Conservation (phyloP, 2,888 invertebrate genomes). For the Achlya flavicornis region DNA sequence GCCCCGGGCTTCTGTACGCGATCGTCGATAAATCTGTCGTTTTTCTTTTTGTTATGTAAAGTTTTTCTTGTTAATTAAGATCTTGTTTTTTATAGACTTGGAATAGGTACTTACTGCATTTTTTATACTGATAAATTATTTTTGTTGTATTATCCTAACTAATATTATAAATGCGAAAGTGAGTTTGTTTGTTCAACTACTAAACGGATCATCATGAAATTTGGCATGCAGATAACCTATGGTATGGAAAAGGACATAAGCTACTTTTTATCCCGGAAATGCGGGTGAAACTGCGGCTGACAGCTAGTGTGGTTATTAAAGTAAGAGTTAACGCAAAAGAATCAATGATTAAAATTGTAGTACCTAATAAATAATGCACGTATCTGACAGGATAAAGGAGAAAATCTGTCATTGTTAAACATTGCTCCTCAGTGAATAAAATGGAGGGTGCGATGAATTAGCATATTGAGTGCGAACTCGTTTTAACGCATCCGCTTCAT, state of each 20-base stretch:
- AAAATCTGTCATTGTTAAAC: conserved; percentile 20
- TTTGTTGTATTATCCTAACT: not conserved
- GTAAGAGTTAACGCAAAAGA: not conserved
- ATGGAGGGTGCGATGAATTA: conserved; percentile 37
- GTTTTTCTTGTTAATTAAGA: conserved; percentile 29
- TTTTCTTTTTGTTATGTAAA: conserved; percentile 48
- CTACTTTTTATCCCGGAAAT: too few species aligned
- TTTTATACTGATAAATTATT: not conserved
- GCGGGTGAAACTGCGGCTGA: too few species aligned
- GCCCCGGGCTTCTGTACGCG: conserved; percentile 56
- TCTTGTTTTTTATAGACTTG: not conserved
- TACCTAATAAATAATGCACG: not conserved
- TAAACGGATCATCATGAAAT: too few species aligned
- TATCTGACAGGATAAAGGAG: conserved; percentile 8
- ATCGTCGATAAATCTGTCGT: conserved; percentile 67
- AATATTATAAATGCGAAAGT: too few species aligned
- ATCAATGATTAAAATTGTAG: not conserved
- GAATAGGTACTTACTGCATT: not conserved
- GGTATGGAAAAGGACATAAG: too few species aligned
- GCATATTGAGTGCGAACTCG: conserved; percentile 40
- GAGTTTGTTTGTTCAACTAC: too few species aligned
- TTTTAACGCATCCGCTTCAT: conserved; percentile 36
- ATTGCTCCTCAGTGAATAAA: conserved; percentile 12
- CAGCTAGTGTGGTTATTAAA: not conserved
- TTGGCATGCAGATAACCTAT: too few species aligned